Percentiles rank a stretch among this genome's conserved stretches.
These are phyloP conservation scores for Tringa solitaria DNA, from an alignment of 2,113 vertebrate species.

Conservation along the genomic window DNA sequence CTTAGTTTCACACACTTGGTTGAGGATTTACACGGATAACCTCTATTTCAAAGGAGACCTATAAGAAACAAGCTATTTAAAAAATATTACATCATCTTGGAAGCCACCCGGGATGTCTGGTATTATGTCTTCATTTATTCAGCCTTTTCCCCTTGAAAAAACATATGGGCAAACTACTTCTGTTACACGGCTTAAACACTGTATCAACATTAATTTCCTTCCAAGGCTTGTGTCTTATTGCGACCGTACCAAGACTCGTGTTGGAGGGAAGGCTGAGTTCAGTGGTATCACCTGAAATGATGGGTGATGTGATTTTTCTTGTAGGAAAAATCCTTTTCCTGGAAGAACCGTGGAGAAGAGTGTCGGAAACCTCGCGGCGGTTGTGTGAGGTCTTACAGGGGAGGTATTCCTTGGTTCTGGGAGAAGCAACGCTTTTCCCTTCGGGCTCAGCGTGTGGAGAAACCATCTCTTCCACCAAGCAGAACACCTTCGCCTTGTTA, in stretches of 20 bases:
- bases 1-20: background rate
- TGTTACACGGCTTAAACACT: background rate
- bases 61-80: conserved; percentile 24
- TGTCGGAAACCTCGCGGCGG: background rate
- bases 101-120: conserved; percentile 2
- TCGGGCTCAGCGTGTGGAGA: rapidly evolving
- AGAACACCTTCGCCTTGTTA: background rate
- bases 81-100: background rate
- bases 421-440: background rate
- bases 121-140: conserved; percentile 12
- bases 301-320: rapidly evolving
- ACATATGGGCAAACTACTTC: background rate
- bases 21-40: background rate
- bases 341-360: background rate
- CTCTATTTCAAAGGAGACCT: conserved; percentile 5
- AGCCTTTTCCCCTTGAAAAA: background rate
- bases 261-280: background rate
- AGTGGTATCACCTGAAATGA: rapidly evolving
- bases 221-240: background rate
- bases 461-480: background rate
- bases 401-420: background rate
- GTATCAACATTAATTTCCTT: background rate
- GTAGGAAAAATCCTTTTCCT: background rate
- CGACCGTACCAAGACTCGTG: background rate
- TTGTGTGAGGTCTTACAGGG: background rate